Evolutionary conservation across 1,140 invertebrate species (phyloP), one percentile per base, ranked within the genome.

Genomic region (Holotrichia oblita): DNA sequence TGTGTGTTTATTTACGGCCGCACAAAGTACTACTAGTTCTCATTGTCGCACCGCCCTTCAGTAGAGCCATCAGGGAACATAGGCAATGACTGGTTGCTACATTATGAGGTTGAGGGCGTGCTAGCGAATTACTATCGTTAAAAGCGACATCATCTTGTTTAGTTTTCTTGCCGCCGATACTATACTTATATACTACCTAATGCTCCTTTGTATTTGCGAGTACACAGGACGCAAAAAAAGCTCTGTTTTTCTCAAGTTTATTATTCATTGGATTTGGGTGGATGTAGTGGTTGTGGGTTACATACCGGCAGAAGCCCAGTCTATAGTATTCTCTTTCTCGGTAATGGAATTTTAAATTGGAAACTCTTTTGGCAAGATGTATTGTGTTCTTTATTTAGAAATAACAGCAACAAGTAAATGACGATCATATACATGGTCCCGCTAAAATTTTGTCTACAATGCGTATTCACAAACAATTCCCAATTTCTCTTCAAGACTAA

Each of bases 271-370:
- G 61, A 69, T 69, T 69, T 69, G 3, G 61, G 24, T 34, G 14
- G 22, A 55, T 17, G 48, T 55, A 55, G 48, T 17, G 14, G 48
- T n/a, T 17, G 12, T 7, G 48, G 48, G 17, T 17, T 17, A 7
- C 48, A 55, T 55, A 55, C 48, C n/a, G n/a, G 0, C 44, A 10
- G 10, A n/a, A 17, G 6, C 12, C 12, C 14, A 7, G 48, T 6
- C 12, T 55, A 55, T 17, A 17, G 48, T 17, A 17, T 55, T 55
- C 48, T 17, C 48, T 55, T 55, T 34, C 22, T 22, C 61, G 61
- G 61, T 69, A 69, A 69, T 69, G 27, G 61, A 69, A 69, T 69
- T 69, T 69, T 69, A 69, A 69, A 69, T 69, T 69, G 61, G 27
- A 20, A 69, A 69, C n/a, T 17, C 14, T 17, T 55, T 55, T 55